Conservation (phyloP, 2,113 vertebrate species). For the Passer montanus region DNA sequence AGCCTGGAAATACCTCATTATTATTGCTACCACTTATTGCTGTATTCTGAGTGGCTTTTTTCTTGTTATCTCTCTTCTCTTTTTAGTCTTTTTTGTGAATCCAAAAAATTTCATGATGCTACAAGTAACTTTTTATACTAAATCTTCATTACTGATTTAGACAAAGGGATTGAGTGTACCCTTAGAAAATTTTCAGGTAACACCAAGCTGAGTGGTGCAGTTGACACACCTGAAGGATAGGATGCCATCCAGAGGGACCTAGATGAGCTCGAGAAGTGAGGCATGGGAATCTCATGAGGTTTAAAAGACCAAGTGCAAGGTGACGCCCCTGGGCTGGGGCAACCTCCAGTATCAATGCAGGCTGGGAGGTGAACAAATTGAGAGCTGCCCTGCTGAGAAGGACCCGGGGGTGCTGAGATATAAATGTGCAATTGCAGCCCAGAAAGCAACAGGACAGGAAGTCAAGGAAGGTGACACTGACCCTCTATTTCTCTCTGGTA, state of each 20-base stretch:
- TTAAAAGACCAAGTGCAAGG: not conserved
- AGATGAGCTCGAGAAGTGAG: not conserved
- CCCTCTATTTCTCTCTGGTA: not conserved
- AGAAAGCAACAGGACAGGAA: not conserved
- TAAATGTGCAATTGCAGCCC: not conserved
- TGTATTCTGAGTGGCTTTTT: not conserved
- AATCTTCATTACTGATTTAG: not conserved
- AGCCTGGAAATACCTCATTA: not conserved
- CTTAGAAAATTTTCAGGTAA: not conserved
- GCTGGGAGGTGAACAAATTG: not conserved
- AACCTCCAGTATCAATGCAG: not conserved
- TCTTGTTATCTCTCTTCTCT: not conserved
- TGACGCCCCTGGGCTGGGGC: not conserved
- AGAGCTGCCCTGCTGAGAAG: not conserved
- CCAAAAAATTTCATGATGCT: not conserved
- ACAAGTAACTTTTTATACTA: not conserved
- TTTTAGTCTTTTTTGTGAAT: not conserved
- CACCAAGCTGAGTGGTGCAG: not conserved
- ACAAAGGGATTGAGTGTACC: not conserved
- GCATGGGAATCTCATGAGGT: not conserved
- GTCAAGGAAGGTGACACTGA: not conserved
- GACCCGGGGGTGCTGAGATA: not conserved
- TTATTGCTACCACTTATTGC: not conserved
- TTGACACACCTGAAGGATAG: not conserved
- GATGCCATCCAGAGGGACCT: not conserved